phyloP scores from a whole-genome alignment of 2,888 invertebrate genomes.

The Maniola hyperantus region DNA sequence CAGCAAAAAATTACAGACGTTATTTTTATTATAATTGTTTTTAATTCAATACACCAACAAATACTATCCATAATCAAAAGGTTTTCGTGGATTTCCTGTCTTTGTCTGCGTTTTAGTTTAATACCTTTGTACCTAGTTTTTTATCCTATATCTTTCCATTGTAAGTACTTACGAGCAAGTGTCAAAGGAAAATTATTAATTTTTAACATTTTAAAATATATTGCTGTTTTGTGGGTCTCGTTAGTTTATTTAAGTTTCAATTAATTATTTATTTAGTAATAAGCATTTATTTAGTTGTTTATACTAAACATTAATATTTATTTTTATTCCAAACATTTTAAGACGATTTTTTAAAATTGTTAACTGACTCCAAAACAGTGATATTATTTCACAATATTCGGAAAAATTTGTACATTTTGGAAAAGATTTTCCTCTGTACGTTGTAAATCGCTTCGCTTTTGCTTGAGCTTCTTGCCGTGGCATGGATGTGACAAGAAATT shows the following conservation, averaged over 20 bases:
- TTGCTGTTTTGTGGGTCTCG: constrained; percentile 64
- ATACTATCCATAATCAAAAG: constrained; percentile 45
- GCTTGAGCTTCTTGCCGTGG: constrained; percentile 76
- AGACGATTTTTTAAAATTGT: constrained; percentile 14
- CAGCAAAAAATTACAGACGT: background rate
- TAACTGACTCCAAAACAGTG: constrained; percentile 42
- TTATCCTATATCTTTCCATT: constrained; percentile 57
- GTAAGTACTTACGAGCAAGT: constrained; percentile 78
- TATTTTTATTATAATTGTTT: background rate
- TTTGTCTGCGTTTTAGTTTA: constrained; percentile 66
- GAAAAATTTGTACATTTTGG: constrained; percentile 22
- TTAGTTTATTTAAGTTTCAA: constrained; percentile 11
- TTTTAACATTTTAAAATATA: constrained; percentile 35
- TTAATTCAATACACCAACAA: constrained; percentile 46
- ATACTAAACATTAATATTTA: background rate
- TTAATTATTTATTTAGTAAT: background rate
- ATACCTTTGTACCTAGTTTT: constrained; percentile 49
- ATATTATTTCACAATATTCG: constrained; percentile 31
- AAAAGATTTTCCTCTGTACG: constrained; percentile 39
- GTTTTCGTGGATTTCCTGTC: constrained; percentile 58
- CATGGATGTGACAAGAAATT: constrained; percentile 55
- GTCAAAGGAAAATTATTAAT: constrained; percentile 62
- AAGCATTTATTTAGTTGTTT: background rate
- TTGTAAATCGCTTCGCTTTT: constrained; percentile 75
- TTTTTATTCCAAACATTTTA: background rate